A percentile compares a stretch with the other conserved stretches of the same genome.
Evolutionary conservation across 2,888 invertebrate species (phyloP).

Genomic region (Amorpha juglandis): DNA sequence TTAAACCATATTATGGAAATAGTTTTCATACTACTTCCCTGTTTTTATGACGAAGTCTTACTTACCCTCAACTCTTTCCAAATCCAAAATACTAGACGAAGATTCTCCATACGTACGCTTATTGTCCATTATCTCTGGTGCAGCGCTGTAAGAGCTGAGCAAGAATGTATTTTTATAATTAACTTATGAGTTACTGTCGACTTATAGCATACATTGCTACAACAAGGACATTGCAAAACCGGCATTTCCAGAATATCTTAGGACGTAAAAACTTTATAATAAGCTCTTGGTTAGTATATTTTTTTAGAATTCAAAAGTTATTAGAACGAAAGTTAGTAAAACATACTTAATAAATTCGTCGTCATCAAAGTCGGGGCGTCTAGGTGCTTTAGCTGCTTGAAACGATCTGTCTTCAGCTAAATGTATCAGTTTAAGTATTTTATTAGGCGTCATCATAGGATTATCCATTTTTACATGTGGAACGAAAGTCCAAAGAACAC

Average conservation of each 20-base stretch:
- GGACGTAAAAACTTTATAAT: not conserved
- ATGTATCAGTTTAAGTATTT: conserved; percentile 69
- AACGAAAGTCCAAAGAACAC: not conserved
- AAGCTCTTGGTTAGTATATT: too few relatives aligned
- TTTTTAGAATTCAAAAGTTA: too few relatives aligned
- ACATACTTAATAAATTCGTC: conserved; percentile 35
- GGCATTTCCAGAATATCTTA: too few relatives aligned
- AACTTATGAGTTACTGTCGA: too few relatives aligned
- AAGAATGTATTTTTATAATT: too few relatives aligned
- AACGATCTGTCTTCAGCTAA: conserved; percentile 71
- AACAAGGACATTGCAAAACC: too few relatives aligned
- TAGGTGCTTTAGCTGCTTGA: conserved; percentile 32
- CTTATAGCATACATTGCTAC: too few relatives aligned
- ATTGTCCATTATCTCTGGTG: conserved; percentile 40
- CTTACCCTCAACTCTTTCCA: conserved; percentile 71
- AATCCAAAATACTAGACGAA: conserved; percentile 74
- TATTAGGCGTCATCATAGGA: conserved; percentile 73
- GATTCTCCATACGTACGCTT: conserved; percentile 55
- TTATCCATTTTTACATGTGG: conserved; percentile 61
- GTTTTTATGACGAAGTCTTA: too few relatives aligned
- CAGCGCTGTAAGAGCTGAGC: conserved; percentile 30
- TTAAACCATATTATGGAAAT: too few relatives aligned
- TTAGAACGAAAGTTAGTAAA: not conserved
- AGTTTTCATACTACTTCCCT: too few relatives aligned
- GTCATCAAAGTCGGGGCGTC: conserved; percentile 44